A percentile compares a stretch with the other conserved stretches of the same genome.
Evolutionary conservation across 1,140 invertebrate species (phyloP).

Genomic region (Globodera rostochiensis): DNA sequence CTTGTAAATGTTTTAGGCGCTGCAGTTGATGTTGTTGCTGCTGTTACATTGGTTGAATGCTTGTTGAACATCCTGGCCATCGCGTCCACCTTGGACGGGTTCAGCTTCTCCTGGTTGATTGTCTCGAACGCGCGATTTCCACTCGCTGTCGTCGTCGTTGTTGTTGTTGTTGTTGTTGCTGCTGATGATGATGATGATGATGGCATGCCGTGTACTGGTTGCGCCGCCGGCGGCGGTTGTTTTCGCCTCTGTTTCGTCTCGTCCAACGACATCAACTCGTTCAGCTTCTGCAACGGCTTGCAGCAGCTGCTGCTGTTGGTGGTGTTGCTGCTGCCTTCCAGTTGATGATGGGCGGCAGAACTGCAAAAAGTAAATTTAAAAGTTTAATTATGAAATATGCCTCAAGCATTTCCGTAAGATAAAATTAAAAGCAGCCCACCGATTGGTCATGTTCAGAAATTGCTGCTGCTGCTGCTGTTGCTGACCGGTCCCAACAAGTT

Average conservation of each 20-base stretch:
- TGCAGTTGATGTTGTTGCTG: background rate
- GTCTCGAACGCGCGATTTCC: constrained; percentile 55
- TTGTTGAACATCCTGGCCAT: constrained; percentile 62
- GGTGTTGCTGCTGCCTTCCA: background rate
- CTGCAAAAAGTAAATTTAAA: background rate
- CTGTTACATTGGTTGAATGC: background rate
- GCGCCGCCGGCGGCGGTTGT: background rate
- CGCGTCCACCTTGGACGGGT: constrained; percentile 57
- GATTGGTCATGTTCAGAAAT: background rate
- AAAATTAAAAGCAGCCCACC: background rate
- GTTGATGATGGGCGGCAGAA: background rate
- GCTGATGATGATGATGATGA: constrained; percentile 1
- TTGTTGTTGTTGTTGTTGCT: background rate
- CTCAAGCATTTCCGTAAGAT: background rate
- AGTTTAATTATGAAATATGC: background rate
- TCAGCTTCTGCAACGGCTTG: background rate
- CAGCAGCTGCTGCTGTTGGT: background rate
- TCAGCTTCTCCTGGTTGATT: constrained; percentile 61
- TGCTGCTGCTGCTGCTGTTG: background rate
- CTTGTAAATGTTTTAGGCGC: background rate
- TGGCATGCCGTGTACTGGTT: background rate
- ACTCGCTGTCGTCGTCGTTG: background rate
- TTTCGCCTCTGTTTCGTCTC: constrained; percentile 2
- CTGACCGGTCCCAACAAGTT: background rate
- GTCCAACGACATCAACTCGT: constrained; percentile 19